Base-by-base conservation (phyloP, 2,888 invertebrate species). In the Ectropis crepuscularia region DNA sequence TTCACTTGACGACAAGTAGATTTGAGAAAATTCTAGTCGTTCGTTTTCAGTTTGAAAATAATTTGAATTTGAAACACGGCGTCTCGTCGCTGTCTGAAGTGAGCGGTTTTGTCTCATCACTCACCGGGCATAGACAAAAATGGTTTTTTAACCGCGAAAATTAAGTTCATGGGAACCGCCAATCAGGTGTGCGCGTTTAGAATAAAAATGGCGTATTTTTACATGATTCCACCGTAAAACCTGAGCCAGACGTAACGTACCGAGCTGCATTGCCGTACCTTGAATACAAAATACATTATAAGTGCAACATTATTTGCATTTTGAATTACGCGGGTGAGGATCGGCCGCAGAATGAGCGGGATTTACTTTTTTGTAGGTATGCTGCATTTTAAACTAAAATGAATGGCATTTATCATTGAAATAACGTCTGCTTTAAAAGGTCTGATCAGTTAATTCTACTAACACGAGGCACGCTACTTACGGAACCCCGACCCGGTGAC, bases 161-260 rank as follows among this genome's bases (percentile, higher is more conserved):
- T 92, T 90, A 92, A 83, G 82, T 82, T 82, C 91, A 86, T 91
- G 92, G 89, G 92, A 92, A 92, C 90, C 87, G 87, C 88, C 88
- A 89, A 89, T 91, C 81, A 86, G 82, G 73, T 75, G 83, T 77
- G 85, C 87, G 89, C 88, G 88, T 73, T 76, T 79, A 72, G 90
- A 90, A 92, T 92, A 87, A 90, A 89, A 88, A 92, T 89, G 82
- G 83, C 75, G 74, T 78, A 86, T 87, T 91, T 90, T 92, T 89
- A 91, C 92, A 90, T 91, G 90, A 90, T 89, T 89, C 83, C 83
- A 84, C 90, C 86, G 91, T 92, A 91, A 90, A 91, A 83, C 82
- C 75, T 84, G 81, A 86, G 81, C 81, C 86, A 87, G 88, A 87
- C 89, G 87, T 83, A 79, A 50, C 57, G 51, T 57, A 75, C 80